These are phyloP conservation scores for Vireo griseus DNA, from an alignment of 2,797 vertebrate species.

Conservation along the genomic window DNA sequence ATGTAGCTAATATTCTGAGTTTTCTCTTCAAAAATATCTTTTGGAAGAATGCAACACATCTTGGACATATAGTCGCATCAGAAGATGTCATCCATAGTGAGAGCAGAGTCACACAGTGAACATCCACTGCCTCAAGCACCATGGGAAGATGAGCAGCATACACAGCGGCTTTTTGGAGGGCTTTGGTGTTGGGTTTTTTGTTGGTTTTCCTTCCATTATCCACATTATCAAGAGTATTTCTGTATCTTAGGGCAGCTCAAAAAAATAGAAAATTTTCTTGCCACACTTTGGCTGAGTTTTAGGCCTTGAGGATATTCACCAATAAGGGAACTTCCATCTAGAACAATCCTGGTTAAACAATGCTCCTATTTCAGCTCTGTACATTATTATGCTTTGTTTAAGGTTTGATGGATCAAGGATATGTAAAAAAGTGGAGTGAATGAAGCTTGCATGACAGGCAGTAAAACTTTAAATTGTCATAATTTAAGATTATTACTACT, in stretches of 20 bases:
- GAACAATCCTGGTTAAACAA: neutral
- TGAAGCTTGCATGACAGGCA: neutral
- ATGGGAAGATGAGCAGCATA: neutral
- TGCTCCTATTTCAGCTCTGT: neutral
- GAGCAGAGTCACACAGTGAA: neutral
- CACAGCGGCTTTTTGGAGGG: too few species aligned
- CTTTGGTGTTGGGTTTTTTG: fast-evolving
- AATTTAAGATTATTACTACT: neutral
- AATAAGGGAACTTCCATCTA: neutral
- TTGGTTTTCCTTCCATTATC: neutral
- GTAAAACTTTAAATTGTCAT: neutral
- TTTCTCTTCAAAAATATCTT: neutral
- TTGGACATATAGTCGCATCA: neutral
- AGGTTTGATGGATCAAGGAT: neutral
- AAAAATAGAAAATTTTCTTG: neutral
- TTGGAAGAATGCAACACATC: neutral
- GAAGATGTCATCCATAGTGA: fast-evolving
- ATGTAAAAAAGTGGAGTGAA: neutral
- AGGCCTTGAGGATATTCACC: neutral
- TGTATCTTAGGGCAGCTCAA: neutral
- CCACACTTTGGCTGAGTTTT: neutral
- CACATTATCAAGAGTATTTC: neutral
- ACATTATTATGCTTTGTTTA: neutral
- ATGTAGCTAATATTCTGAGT: neutral
- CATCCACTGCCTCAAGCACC: neutral